These are phyloP conservation scores for Peromyscus leucopus DNA, from an alignment of 2,113 vertebrate genomes.

Conservation along the genomic window DNA sequence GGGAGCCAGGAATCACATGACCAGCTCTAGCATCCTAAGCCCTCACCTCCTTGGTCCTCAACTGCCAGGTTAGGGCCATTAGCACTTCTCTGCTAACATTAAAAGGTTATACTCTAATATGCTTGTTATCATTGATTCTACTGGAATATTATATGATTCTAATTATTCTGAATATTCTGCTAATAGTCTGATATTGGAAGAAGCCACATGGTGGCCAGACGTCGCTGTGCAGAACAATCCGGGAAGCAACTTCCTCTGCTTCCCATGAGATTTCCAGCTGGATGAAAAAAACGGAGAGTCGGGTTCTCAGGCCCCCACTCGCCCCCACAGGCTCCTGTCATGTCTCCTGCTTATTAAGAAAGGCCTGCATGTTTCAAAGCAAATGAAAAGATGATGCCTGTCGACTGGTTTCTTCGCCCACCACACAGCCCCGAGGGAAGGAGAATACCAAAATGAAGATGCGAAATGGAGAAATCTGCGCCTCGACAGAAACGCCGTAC, in stretches of 20 bases:
- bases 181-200: neutral
- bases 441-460: slow-evolving; percentile 77
- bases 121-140: neutral
- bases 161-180: neutral
- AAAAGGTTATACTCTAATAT: neutral
- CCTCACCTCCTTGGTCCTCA: neutral
- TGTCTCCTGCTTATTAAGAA: slow-evolving; percentile 48
- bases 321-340: neutral
- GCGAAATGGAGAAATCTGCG: slow-evolving; percentile 77
- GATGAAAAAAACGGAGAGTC: neutral
- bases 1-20: neutral
- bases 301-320: neutral
- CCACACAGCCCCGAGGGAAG: slow-evolving; percentile 25
- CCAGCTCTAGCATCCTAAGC: neutral
- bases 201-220: neutral
- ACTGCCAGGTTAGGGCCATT: neutral
- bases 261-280: neutral
- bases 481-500: neutral
- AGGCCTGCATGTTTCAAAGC: slow-evolving; percentile 8
- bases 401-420: neutral
- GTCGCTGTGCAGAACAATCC: neutral
- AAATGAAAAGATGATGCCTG: slow-evolving; percentile 30
- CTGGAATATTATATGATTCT: neutral
- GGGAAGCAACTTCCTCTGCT: neutral
- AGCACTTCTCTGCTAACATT: neutral